phyloP scores from a whole-genome alignment of 2,888 invertebrate species.

The Timandra comae region DNA sequence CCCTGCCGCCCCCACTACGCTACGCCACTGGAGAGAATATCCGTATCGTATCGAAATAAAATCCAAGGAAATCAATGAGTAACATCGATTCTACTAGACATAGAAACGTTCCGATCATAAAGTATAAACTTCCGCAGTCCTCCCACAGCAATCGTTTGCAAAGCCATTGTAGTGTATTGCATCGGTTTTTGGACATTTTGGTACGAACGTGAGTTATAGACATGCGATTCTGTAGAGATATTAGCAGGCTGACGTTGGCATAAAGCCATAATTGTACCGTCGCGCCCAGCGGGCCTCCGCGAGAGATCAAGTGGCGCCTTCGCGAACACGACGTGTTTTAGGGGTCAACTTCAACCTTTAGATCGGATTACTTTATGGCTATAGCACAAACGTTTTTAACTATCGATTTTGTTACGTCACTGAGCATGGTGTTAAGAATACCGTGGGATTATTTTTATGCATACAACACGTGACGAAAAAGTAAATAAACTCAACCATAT shows the following conservation, averaged over 20 bases:
- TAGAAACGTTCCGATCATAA: conserved; percentile 39
- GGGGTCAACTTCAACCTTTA: too few relatives aligned
- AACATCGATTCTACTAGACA: too few relatives aligned
- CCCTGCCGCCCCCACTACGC: too few relatives aligned
- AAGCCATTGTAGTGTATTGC: conserved; percentile 37
- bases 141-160: conserved; percentile 34
- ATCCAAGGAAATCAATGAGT: conserved; percentile 12
- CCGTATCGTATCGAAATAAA: too few relatives aligned
- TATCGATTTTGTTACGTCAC: too few relatives aligned
- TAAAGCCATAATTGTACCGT: conserved; percentile 54
- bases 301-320: conserved; percentile 44
- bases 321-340: conserved; percentile 55
- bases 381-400: too few relatives aligned
- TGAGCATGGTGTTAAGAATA: too few relatives aligned
- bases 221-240: conserved; percentile 43
- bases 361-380: too few relatives aligned
- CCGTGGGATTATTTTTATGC: too few relatives aligned
- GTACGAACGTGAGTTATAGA: conserved; percentile 53
- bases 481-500: too few relatives aligned
- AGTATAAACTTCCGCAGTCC: conserved; percentile 43
- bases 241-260: conserved; percentile 57
- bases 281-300: conserved; percentile 41
- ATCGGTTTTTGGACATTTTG: conserved; percentile 49
- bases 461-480: too few relatives aligned
- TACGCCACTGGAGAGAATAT: too few relatives aligned